Conservation (phyloP, 2,797 vertebrate genomes). For the Pseudomugil gertrudae region DNA sequence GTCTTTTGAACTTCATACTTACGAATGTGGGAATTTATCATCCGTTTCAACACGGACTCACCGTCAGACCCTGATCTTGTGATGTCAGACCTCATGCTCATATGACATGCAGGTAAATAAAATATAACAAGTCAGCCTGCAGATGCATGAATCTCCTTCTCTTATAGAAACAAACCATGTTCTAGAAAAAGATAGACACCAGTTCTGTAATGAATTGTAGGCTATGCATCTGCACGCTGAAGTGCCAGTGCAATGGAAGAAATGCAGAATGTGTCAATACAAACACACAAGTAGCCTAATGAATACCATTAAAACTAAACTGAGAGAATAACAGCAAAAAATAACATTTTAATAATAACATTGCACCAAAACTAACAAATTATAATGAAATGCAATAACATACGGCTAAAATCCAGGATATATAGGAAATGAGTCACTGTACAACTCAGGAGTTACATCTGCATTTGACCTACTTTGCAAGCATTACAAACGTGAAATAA, state of each 20-base stretch:
- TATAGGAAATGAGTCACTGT: not conserved
- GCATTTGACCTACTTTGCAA: not conserved
- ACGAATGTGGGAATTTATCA: not conserved
- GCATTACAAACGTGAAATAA: not conserved
- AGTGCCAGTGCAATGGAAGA: not conserved
- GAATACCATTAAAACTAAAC: not conserved
- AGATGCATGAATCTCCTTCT: not conserved
- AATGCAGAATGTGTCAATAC: not conserved
- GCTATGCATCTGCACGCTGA: not conserved
- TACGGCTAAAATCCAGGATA: not conserved
- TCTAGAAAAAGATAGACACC: not conserved
- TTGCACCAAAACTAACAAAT: not conserved
- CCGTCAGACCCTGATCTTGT: not conserved
- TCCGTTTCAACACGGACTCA: not conserved
- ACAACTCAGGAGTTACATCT: not conserved
- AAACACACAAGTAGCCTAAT: not conserved
- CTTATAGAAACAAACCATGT: not conserved
- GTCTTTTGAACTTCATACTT: conserved; percentile 6
- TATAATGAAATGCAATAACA: not conserved
- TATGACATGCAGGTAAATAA: not conserved
- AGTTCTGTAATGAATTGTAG: no score
- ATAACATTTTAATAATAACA: not conserved
- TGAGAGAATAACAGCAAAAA: not conserved
- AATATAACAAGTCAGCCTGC: not conserved
- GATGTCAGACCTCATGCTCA: not conserved